Base-by-base conservation (phyloP, 2,888 invertebrate genomes). In the Agrochola litura region DNA sequence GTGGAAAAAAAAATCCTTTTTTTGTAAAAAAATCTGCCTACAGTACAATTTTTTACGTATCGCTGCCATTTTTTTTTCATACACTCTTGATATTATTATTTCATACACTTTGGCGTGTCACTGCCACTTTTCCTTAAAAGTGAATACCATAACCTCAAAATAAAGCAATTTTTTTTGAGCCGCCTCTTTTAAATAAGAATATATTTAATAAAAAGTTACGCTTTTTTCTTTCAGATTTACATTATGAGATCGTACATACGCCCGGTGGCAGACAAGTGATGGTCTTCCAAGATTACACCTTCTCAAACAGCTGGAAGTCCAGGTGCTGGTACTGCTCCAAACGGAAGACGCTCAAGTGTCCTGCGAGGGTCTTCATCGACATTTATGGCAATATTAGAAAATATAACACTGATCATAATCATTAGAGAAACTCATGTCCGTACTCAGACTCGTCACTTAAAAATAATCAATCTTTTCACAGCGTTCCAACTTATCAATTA, bases 291-390 rank as follows among this genome's bases (percentile, higher is more conserved):
- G 82, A 89, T 25, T 84, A 91, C 73, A 90, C 91, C 0, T 93
- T 91, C 76, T 92, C 91, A 16, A 90, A 91, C 56, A 90, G 90
- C 73, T 91, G 91, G 90, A 87, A 82, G 58, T 88, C 89, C 5
- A 86, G 91, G 8, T 90, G 84, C 43, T 92, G 92, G 91, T 92
- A 93, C 71, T 93, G 93, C 66, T 93, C 92, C 0, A 91, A 90
- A 61, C 82, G 92, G 16, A 90, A 72, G 76, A 82, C 91, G 3
- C 80, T 81, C 46, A 86, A 86, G 49, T 92, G 92, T 68, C 86
- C 88, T 5, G 92, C 92, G 0, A 88, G 86, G 25, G 89, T 92
- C 6, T 81, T 89, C 10, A 73, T 92, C 30, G 90, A 92, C 64
- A 87, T 89, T 72, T 77, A 73, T 69, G 87, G 85, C 16, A 82